These are phyloP conservation scores for Poecile montanus DNA, from an alignment of 2,797 vertebrate species.

Conservation along the genomic window DNA sequence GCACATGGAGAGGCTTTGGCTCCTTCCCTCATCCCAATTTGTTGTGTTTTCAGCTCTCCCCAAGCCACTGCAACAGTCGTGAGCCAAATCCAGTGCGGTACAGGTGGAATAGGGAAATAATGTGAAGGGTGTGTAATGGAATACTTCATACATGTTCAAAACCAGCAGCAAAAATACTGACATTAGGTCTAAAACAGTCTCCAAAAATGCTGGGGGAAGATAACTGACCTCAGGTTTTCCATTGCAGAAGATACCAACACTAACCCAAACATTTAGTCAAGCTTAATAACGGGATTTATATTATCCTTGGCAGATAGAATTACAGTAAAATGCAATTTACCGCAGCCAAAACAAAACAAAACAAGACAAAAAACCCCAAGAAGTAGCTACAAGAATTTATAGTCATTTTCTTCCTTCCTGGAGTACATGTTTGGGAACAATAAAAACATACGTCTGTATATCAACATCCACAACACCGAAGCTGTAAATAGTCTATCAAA, in stretches of 20 bases:
- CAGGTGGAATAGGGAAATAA: background rate
- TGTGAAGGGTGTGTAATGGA: background rate
- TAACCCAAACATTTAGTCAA: background rate
- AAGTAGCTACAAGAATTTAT: background rate
- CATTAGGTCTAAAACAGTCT: background rate
- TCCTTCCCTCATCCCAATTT: background rate
- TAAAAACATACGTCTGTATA: background rate
- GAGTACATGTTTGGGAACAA: background rate
- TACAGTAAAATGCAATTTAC: background rate
- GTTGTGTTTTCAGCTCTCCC: fast-evolving
- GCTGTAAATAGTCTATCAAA: background rate
- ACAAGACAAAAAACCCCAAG: background rate
- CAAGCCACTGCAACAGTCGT: fast-evolving
- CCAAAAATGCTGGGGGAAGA: background rate
- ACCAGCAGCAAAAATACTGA: background rate
- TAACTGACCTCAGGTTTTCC: background rate
- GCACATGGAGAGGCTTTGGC: background rate
- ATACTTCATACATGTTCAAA: fast-evolving
- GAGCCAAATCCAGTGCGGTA: background rate
- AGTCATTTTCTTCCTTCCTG: background rate
- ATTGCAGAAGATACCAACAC: background rate
- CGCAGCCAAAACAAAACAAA: background rate
- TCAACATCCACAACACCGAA: background rate
- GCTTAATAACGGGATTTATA: background rate
- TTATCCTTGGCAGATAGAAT: background rate